Evolutionary conservation across 2,888 invertebrate species (phyloP), one percentile per base, ranked within the genome.

Genomic region (Cacoxenus indagator): DNA sequence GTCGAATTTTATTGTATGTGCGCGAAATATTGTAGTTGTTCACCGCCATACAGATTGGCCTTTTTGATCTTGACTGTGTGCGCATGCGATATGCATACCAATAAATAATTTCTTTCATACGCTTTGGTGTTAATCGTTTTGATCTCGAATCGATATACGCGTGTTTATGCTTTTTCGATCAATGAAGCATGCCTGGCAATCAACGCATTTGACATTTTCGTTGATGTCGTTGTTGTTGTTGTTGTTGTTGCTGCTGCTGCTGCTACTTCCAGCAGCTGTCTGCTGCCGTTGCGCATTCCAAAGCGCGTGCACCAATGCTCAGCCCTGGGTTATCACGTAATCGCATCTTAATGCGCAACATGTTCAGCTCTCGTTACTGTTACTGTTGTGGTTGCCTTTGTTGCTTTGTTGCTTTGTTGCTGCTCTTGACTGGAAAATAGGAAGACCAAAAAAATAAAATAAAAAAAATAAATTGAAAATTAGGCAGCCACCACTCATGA

Each of bases 41-140:
- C 74, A 70, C 65, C 76, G 62, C 81, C 82, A 83, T 81, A 81
- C n/a, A n/a, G n/a, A 83, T 76, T 79, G 82, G 82, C 83, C 82
- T 83, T 74, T n/a, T 77, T 79, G 83, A 81, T 78, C 79, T 76
- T 65, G 46, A 11, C 27, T 51, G 45, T 46, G 45, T 46, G 45
- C 22, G n/a, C 22, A 17, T 67, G 17, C 26, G 57, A 11, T 31
- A 29, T 62, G 43, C 22, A 45, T 45, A 37, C 24, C 4, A 45
- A 37, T 22, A 19, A 43, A 59, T 17, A 62, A 62, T 29, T 45
- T 22, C 37, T 59, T 59, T 59, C 17, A 29, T 59, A n/a, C 17
- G 5, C 59, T 72, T 72, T 73, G 73, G 69, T 75, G 73, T 75
- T 75, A 73, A 77, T 76, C 75, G 72, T 71, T 70, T 72, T 77